Base-by-base conservation (phyloP, 2,797 vertebrate genomes). In the Poecilia velifera region DNA sequence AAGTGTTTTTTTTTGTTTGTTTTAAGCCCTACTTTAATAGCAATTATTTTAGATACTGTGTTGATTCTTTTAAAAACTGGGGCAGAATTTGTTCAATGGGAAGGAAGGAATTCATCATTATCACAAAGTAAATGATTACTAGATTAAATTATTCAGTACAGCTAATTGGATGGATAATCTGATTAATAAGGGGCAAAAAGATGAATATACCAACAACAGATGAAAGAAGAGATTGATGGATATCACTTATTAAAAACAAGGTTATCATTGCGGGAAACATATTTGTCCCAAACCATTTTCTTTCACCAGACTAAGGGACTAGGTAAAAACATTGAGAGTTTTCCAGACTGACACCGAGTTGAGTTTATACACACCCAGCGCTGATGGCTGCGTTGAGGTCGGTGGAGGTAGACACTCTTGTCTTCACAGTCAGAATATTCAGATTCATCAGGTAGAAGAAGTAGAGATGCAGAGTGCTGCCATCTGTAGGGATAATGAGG, bases 401-500 rank as follows among this genome's bases (percentile, higher is more conserved):
- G 0, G 86, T 82, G 0, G 95, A 87, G 0, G 98, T 96, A 7
- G 96, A 96, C 85, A 99, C 97, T 90, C 95, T 98, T 85, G 96
- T 96, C 90, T 99, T 99, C 82, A 98, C 98, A 0, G 98, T 99
- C 95, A 99, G 94, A 77, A 99, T 97, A 14, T 99, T 98, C 93
- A 99, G 97, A 95, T 97, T 99, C 97, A 99, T 97, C 93, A 99
- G 93, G 93, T 98, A 99, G 94, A 95, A 97, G 95, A 99, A 99
- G 86, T 92, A 97, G 79, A 99, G 95, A 88, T 97, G 96, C 73
- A 99, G 96, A 55, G 96, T 84, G 0, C 97, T 99, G 79, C 95
- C 96, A 78, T 99, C 98, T 99, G 94, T 76, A 82, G 91, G 91
- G 72, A 90, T 47, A 84, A 73, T 47, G 79, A 22, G 13, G 51